Percentiles rank a stretch among this genome's conserved stretches.
phyloP scores from a whole-genome alignment of 2,113 vertebrate genomes.

The Pseudolaguvia tuberculata region DNA sequence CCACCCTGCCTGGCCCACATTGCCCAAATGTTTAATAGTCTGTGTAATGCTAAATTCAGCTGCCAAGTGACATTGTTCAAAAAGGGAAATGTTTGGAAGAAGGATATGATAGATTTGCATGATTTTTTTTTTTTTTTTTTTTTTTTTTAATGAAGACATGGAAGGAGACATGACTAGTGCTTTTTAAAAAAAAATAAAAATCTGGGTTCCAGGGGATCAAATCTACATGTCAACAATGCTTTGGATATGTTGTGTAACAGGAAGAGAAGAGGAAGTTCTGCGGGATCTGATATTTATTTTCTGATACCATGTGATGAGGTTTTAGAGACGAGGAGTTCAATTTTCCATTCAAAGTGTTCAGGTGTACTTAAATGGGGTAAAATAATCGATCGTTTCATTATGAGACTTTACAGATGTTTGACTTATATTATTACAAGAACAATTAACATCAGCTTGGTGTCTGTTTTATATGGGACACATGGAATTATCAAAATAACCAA shows the following conservation, averaged over 20 bases:
- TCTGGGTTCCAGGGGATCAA: constrained; percentile 8
- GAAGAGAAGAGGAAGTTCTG: constrained; percentile 18
- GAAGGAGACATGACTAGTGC: constrained; percentile 23
- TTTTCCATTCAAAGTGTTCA: too few relatives aligned
- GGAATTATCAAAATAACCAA: background rate
- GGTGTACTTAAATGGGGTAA: background rate
- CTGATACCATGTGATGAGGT: constrained; percentile 1
- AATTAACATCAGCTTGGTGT: background rate
- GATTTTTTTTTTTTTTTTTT: too few relatives aligned
- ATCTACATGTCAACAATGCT: constrained; percentile 27
- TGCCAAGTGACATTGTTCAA: constrained; percentile 47
- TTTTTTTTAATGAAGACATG: too few relatives aligned
- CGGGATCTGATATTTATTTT: constrained; percentile 18
- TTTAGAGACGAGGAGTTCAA: too few relatives aligned
- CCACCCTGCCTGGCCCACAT: too few relatives aligned
- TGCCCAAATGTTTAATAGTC: constrained; percentile 53
- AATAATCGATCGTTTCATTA: background rate
- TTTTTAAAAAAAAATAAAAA: constrained; percentile 21
- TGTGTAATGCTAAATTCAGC: constrained; percentile 53
- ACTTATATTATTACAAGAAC: background rate
- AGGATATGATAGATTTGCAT: constrained; percentile 26
- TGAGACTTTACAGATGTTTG: background rate
- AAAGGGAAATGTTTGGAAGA: constrained; percentile 24
- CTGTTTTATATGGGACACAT: background rate
- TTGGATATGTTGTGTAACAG: constrained; percentile 33